Conservation (phyloP, 2,888 invertebrate genomes). For the Limenitis camilla region DNA sequence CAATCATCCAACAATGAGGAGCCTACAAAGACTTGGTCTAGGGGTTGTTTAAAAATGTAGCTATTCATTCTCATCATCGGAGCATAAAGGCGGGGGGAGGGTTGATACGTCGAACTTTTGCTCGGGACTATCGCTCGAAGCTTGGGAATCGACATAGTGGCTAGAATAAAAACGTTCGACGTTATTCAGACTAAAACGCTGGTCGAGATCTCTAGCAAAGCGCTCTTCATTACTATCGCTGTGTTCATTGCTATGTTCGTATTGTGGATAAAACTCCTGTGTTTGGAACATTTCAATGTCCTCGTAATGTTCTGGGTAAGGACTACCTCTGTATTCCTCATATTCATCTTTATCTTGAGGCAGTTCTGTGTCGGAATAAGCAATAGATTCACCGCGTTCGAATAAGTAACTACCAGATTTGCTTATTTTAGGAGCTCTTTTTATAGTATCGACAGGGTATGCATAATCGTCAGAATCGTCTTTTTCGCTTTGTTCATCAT, state of each 20-base stretch:
- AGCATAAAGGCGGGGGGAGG: slow-evolving; percentile 84
- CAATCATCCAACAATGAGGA: slow-evolving; percentile 38
- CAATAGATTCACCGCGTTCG: slow-evolving; percentile 61
- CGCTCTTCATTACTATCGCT: slow-evolving; percentile 41
- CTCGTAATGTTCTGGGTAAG: slow-evolving; percentile 66
- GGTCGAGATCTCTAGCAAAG: slow-evolving; percentile 59
- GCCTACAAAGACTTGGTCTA: slow-evolving; percentile 26
- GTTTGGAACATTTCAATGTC: slow-evolving; percentile 65
- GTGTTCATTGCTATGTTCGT: slow-evolving; percentile 46
- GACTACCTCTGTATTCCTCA: slow-evolving; percentile 62
- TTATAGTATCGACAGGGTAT: slow-evolving; percentile 68
- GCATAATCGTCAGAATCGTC: slow-evolving; percentile 70
- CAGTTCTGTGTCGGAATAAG: slow-evolving; percentile 62
- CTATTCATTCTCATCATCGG: slow-evolving; percentile 81
- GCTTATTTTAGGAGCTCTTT: slow-evolving; percentile 62
- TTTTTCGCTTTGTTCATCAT: slow-evolving; percentile 61
- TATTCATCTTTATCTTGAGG: slow-evolving; percentile 62
- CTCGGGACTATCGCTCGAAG: slow-evolving; percentile 80
- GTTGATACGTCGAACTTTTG: slow-evolving; percentile 83
- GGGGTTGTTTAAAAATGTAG: slow-evolving; percentile 23
- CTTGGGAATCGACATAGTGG: slow-evolving; percentile 75
- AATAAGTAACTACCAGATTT: slow-evolving; percentile 62
- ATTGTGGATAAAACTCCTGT: slow-evolving; percentile 66
- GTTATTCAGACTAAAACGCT: slow-evolving; percentile 67
- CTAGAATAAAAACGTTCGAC: slow-evolving; percentile 68